phyloP scores from a whole-genome alignment of 2,113 vertebrate genomes.

The Rhynchomys soricoides region DNA sequence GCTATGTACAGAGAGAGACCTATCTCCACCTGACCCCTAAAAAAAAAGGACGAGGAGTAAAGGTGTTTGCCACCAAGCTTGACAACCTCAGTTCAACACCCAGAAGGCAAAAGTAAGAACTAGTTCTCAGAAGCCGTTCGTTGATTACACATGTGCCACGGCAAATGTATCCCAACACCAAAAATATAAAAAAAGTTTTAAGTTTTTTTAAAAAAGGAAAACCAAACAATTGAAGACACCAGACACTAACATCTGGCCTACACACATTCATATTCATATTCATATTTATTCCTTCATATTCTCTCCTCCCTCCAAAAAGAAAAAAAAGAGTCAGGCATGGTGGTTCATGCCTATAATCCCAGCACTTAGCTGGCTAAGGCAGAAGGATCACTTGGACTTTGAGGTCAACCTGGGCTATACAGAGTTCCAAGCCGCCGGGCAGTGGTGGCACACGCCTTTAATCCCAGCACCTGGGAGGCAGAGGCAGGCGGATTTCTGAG shows the following conservation, averaged over 20 bases:
- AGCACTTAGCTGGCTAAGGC: neutral
- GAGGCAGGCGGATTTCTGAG: too few species aligned
- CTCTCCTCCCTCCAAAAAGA: neutral
- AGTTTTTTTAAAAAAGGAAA: neutral
- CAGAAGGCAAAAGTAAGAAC: neutral
- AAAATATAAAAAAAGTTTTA: neutral
- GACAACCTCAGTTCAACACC: neutral
- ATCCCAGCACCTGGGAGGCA: too few species aligned
- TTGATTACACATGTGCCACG: neutral
- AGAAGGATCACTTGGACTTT: neutral
- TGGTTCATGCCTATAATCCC: neutral
- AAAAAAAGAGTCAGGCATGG: neutral
- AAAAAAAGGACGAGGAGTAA: neutral
- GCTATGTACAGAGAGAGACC: neutral
- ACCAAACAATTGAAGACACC: neutral
- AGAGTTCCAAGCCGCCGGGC: too few species aligned
- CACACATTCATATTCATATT: neutral
- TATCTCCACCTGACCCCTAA: neutral
- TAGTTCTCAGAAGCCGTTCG: neutral
- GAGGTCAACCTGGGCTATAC: neutral
- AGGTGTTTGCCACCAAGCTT: neutral
- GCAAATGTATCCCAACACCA: neutral
- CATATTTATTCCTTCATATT: too few species aligned
- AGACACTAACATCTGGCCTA: neutral
- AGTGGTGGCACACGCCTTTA: too few species aligned